Percentiles rank a stretch among this genome's conserved stretches.
Evolutionary conservation across 2,888 invertebrate species (phyloP).

Genomic region (Sinhomidia bicolor): DNA sequence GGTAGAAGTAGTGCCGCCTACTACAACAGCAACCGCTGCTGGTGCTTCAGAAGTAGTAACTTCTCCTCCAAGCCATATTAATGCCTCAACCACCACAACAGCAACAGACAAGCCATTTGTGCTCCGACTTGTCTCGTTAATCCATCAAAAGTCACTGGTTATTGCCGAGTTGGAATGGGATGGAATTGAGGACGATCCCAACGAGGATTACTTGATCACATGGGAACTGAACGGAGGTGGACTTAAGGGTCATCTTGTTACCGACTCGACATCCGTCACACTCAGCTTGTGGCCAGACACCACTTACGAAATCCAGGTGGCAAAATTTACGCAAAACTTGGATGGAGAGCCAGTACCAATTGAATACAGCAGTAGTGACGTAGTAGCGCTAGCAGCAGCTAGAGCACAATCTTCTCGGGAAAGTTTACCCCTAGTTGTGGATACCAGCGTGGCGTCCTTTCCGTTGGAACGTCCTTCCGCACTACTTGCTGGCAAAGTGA

Average conservation of each 20-base stretch:
- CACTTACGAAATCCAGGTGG: slow-evolving; percentile 89
- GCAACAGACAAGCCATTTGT: slow-evolving; percentile 83
- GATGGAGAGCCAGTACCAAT: slow-evolving; percentile 63
- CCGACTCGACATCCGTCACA: slow-evolving; percentile 90
- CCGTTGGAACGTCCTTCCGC: slow-evolving; percentile 73
- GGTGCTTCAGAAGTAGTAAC: too few species aligned
- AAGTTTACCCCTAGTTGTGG: slow-evolving; percentile 75
- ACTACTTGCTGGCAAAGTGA: slow-evolving; percentile 43
- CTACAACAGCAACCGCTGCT: too few species aligned
- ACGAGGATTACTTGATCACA: slow-evolving; percentile 87
- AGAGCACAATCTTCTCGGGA: slow-evolving; percentile 56
- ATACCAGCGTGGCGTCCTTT: slow-evolving; percentile 79
- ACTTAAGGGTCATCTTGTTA: slow-evolving; percentile 90
- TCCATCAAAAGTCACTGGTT: slow-evolving; percentile 87
- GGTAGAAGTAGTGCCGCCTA: too few species aligned
- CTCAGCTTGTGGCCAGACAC: slow-evolving; percentile 91
- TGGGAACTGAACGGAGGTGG: slow-evolving; percentile 93
- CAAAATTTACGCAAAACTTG: slow-evolving; percentile 69
- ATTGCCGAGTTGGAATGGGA: slow-evolving; percentile 90
- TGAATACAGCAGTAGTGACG: neutral
- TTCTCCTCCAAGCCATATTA: too few species aligned
- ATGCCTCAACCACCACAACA: neutral
- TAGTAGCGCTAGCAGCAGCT: neutral
- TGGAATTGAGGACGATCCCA: slow-evolving; percentile 48
- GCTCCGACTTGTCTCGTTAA: slow-evolving; percentile 87